Evolutionary conservation across 2,888 invertebrate genomes (phyloP).

Genomic region (Cheilosia vulpina): DNA sequence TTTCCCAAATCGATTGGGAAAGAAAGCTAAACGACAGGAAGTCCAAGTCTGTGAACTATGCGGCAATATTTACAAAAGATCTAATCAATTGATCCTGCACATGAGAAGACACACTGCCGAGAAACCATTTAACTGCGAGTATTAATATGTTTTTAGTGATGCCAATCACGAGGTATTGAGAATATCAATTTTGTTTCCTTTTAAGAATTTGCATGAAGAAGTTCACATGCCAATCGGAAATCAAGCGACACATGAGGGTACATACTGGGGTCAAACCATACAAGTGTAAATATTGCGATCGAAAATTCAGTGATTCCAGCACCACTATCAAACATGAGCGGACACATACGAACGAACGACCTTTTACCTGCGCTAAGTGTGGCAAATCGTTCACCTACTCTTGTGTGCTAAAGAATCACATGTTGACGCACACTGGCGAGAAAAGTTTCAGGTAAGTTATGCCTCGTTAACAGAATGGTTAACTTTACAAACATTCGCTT

Average conservation of each 20-base stretch:
- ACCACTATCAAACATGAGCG: constrained; percentile 83
- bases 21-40: constrained; percentile 51
- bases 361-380: constrained; percentile 81
- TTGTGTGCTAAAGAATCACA: constrained; percentile 82
- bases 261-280: constrained; percentile 83
- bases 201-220: constrained; percentile 80
- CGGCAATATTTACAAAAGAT: constrained; percentile 82
- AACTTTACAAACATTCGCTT: too few relatives aligned
- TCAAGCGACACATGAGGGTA: constrained; percentile 82
- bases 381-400: constrained; percentile 83
- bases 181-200: not conserved
- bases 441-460: constrained; percentile 74
- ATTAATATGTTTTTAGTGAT: constrained; percentile 43
- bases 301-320: constrained; percentile 83
- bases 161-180: not conserved
- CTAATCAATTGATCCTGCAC: constrained; percentile 82
- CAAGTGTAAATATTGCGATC: constrained; percentile 81
- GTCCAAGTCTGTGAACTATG: constrained; percentile 82
- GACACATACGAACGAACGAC: constrained; percentile 83
- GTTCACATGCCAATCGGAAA: constrained; percentile 82
- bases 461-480: too few relatives aligned
- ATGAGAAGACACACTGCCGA: constrained; percentile 83
- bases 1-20: constrained; percentile 1
- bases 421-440: constrained; percentile 82
- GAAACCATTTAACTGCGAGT: constrained; percentile 83